Percentiles rank a stretch among this genome's conserved stretches.
Evolutionary conservation across 2,797 vertebrate species (phyloP).

Genomic region (Liparis tanakae): DNA sequence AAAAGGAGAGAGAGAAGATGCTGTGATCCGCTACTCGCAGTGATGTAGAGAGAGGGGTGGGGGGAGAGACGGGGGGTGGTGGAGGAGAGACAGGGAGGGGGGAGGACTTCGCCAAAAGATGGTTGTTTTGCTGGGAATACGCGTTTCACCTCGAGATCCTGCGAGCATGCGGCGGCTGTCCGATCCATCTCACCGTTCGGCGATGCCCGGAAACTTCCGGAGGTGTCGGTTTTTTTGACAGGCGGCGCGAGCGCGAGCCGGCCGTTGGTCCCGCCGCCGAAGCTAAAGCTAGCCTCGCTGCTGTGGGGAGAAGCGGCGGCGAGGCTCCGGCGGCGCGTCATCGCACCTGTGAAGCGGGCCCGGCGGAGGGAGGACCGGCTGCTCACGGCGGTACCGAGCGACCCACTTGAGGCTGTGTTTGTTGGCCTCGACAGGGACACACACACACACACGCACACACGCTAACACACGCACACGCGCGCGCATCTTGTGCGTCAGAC

Average conservation of each 20-base stretch:
- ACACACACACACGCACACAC: background rate
- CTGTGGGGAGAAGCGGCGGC: constrained; percentile 68
- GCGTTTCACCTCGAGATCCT: constrained; percentile 64
- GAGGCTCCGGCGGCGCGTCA: constrained; percentile 76
- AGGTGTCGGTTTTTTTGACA: constrained; percentile 76
- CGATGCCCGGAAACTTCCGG: constrained; percentile 69
- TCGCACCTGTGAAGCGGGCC: constrained; percentile 74
- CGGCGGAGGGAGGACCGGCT: background rate
- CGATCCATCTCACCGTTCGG: constrained; percentile 58
- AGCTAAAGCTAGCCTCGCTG: constrained; percentile 76
- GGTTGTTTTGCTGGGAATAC: constrained; percentile 67
- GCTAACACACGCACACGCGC: background rate
- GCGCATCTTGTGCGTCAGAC: constrained; percentile 13
- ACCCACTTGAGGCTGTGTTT: constrained; percentile 19
- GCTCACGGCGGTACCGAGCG: too few relatives aligned
- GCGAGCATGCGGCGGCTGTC: constrained; percentile 66
- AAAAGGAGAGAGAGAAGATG: constrained; percentile 81
- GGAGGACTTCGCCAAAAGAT: constrained; percentile 72
- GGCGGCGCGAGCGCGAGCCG: constrained; percentile 53
- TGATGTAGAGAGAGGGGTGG: constrained; percentile 68
- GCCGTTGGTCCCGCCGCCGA: constrained; percentile 64
- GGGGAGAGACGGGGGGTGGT: constrained; percentile 48
- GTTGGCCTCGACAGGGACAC: background rate
- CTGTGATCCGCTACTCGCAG: constrained; percentile 87
- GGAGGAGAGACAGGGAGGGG: constrained; percentile 55